Evolutionary conservation across 1,140 invertebrate species (phyloP), one percentile per base, ranked within the genome.

Genomic region (Drosophila lacteicornis): DNA sequence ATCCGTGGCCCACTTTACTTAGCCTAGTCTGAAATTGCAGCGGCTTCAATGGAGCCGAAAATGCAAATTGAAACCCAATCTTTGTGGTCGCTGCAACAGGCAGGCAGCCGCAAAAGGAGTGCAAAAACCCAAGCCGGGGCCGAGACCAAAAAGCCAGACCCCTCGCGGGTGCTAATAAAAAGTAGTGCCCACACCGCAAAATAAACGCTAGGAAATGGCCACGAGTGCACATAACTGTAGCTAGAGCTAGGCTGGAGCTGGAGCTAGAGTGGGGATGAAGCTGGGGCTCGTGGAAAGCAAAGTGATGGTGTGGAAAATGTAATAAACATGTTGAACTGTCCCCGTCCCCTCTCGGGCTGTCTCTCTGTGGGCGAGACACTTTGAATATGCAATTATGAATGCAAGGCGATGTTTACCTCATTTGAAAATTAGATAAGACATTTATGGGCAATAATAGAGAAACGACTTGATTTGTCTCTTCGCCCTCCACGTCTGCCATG

Each of bases 61-160:
- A 88, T 88, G 84, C 85, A 88, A 88, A 88, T 88, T 88, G 84
- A 88, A 88, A 88, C 85, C 81, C 67, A 90, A 90, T 90, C 85
- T 85, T 73, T 71, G 73, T 57, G 68, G 65, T 66, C 55, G 57
- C 30, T 55, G 66, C 65, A 78, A 69, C 67, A 69, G 59, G 67
- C 56, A 56, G 13, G 49, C 50, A 46, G 45, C 59, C 55, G 42
- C 59, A 46, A 46, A 50, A 25, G 55, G 45, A 49, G 46, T 30
- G 58, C 47, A 61, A 51, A 65, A 45, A 40, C 22, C 19, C 9
- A 62, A 27, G 45, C 22, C 19, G 17, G 12, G 7, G 51, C 40
- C 43, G 43, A 53, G 51, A 43, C 55, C 55, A 66, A 82, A 55
- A 60, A 77, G 57, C 43, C 43, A 65, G 27, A 66, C 36, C 65